phyloP scores from a whole-genome alignment of 1,140 invertebrate species.

The Pogonomyrmex barbatus region DNA sequence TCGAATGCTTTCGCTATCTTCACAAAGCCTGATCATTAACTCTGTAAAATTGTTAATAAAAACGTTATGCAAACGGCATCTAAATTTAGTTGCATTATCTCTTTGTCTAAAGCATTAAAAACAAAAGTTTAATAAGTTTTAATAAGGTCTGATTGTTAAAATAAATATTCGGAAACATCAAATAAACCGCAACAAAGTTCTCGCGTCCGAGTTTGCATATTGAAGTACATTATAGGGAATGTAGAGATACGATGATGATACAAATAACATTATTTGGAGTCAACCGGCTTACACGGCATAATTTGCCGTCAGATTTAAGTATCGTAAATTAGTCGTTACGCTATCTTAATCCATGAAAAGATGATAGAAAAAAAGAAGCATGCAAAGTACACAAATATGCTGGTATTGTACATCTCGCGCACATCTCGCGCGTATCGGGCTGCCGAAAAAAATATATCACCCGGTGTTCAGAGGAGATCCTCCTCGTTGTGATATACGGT shows the following conservation, averaged over 20 bases:
- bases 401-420: background rate
- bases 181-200: background rate
- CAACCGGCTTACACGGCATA: background rate
- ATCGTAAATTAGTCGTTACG: background rate
- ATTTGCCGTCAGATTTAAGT: background rate
- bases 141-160: background rate
- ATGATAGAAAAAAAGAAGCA: background rate
- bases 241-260: slow-evolving; percentile 3
- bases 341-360: slow-evolving; percentile 39
- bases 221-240: background rate
- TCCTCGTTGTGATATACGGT: background rate
- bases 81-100: background rate
- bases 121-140: background rate
- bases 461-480: background rate
- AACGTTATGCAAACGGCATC: background rate
- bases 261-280: background rate
- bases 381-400: background rate
- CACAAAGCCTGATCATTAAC: too few species aligned
- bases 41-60: background rate
- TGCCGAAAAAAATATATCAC: slow-evolving; percentile 3
- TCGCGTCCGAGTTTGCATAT: background rate
- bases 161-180: background rate
- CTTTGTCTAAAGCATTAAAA: background rate
- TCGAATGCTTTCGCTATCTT: background rate
- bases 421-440: background rate